phyloP scores from a whole-genome alignment of 1,140 invertebrate species.

The Acromyrmex charruanus region DNA sequence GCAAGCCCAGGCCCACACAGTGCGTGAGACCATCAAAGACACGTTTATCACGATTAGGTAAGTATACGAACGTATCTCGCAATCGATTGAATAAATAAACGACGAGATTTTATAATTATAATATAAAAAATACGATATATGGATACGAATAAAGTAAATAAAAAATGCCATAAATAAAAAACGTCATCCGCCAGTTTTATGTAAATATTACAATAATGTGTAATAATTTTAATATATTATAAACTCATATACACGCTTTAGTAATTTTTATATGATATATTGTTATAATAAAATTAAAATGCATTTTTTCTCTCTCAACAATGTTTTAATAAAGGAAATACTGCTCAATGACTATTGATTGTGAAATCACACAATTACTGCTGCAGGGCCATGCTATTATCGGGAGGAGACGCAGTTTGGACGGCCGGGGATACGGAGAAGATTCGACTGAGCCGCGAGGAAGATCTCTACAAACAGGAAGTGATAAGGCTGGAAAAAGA shows the following conservation, averaged over 20 bases:
- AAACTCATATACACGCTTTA: neutral
- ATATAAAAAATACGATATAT: neutral
- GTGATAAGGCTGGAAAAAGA: constrained; percentile 96
- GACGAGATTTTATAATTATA: neutral
- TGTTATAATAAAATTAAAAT: constrained; percentile 10
- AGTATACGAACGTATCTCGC: constrained; percentile 64
- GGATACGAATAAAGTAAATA: neutral
- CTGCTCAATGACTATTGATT: neutral
- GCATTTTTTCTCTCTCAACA: neutral
- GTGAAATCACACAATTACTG: neutral
- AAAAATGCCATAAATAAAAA: no score
- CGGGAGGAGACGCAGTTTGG: constrained; percentile 89
- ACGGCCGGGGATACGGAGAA: constrained; percentile 89
- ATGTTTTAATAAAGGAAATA: neutral
- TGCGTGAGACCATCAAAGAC: constrained; percentile 96
- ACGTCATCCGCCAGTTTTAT: neutral
- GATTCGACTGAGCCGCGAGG: constrained; percentile 90
- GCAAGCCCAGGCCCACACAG: constrained; percentile 95
- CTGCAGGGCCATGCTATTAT: constrained; percentile 88
- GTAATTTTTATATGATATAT: neutral
- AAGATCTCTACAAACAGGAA: constrained; percentile 96
- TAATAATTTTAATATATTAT: neutral
- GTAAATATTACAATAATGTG: neutral
- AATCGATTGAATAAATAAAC: neutral
- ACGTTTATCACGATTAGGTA: constrained; percentile 93